Conservation (phyloP, 2,113 vertebrate genomes). For the Pogona vitticeps region DNA sequence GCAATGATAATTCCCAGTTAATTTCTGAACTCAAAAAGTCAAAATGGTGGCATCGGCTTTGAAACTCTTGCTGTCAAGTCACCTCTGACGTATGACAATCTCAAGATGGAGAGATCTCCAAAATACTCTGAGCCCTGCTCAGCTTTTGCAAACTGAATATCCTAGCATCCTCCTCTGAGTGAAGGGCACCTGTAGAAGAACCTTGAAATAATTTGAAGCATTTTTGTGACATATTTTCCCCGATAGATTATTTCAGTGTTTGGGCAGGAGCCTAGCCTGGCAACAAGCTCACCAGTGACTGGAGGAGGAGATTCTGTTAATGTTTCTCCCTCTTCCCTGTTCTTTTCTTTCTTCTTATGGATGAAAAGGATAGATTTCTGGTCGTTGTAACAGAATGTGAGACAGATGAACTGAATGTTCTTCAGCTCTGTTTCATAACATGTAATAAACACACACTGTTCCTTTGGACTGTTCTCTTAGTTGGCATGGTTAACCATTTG, state of each 20-base stretch:
- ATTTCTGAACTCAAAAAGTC: background rate
- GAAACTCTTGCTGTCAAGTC: background rate
- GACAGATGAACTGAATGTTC: conserved; percentile 22
- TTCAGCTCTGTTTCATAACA: conserved; percentile 18
- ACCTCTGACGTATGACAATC: too few species aligned
- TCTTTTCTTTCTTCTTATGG: background rate
- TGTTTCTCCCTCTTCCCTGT: background rate
- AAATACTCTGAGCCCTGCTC: too few species aligned
- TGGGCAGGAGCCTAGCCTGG: too few species aligned
- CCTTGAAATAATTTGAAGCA: background rate
- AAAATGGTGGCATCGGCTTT: too few species aligned
- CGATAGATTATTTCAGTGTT: background rate
- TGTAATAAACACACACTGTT: conserved; percentile 26
- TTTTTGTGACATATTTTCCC: background rate
- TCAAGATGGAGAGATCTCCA: too few species aligned
- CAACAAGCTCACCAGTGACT: background rate
- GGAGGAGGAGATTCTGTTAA: background rate
- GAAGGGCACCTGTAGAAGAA: background rate
- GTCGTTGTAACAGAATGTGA: conserved; percentile 15
- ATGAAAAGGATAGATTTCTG: background rate
- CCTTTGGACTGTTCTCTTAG: conserved; percentile 7
- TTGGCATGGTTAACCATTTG: background rate
- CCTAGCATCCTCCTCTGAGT: background rate
- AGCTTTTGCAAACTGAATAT: too few species aligned
- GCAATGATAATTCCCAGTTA: background rate